Conservation (phyloP, 2,797 vertebrate genomes). For the Pitangus sulphuratus region DNA sequence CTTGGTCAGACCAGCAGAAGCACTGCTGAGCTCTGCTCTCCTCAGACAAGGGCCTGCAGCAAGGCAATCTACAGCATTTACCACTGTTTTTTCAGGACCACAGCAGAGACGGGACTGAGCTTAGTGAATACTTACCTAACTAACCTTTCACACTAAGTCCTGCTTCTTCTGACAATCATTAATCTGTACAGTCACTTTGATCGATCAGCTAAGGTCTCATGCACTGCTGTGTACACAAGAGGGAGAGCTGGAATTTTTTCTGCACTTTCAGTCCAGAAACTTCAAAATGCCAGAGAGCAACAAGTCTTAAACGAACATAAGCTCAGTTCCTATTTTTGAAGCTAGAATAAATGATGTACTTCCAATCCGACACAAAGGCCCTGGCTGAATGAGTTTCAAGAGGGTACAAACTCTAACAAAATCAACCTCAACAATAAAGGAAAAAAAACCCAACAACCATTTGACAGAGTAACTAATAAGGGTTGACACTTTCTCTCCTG, state of each 20-base stretch:
- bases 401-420: not conserved
- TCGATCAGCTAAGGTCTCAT: not conserved
- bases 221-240: not conserved
- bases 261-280: not conserved
- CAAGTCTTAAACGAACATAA: accelerated
- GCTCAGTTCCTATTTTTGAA: not conserved
- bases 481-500: not conserved
- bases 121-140: not conserved
- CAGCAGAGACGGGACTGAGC: not conserved
- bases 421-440: not conserved
- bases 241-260: not conserved
- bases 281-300: not conserved
- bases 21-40: not conserved
- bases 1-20: not conserved
- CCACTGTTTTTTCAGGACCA: not conserved
- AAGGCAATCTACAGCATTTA: not conserved
- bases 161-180: slow-evolving; percentile 24
- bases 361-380: not conserved
- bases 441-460: not conserved
- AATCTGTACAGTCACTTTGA: not conserved
- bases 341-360: not conserved
- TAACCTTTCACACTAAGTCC: slow-evolving; percentile 13
- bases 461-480: not conserved
- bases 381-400: not conserved
- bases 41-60: not conserved